Evolutionary conservation across 2,113 vertebrate genomes (phyloP).

Genomic region (Campylorhamphus procurvoides): DNA sequence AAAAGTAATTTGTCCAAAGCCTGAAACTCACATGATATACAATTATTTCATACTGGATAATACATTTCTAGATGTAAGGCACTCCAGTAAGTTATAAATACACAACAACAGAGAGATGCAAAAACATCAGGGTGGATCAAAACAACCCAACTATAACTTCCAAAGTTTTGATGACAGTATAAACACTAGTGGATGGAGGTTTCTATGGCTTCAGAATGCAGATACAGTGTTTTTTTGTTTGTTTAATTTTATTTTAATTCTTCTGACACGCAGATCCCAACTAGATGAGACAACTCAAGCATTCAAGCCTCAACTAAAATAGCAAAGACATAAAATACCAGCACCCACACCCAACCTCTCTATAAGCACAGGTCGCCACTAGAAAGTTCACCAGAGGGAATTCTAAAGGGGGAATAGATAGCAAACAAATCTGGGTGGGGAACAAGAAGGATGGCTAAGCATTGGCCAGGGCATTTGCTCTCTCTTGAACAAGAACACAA

Average conservation of each 20-base stretch:
- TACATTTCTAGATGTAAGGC: background rate
- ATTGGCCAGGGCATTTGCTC: background rate
- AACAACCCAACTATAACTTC: background rate
- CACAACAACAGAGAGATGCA: background rate
- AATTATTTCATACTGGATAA: background rate
- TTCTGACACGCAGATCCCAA: background rate
- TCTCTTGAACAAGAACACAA: background rate
- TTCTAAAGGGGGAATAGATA: background rate
- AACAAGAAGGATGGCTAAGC: background rate
- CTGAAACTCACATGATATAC: background rate
- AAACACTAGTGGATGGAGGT: background rate
- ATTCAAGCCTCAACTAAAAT: background rate
- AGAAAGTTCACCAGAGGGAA: background rate
- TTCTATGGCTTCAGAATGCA: background rate
- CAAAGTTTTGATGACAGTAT: background rate
- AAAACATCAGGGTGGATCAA: background rate
- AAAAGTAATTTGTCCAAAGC: background rate
- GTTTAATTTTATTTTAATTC: background rate
- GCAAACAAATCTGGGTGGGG: background rate
- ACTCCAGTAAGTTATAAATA: background rate
- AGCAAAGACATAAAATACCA: background rate
- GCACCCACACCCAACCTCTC: background rate
- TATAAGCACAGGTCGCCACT: background rate
- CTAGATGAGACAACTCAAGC: background rate
- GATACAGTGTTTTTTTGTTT: background rate